Conservation (phyloP, 2,888 invertebrate genomes). For the Caenorhabditis sp. region DNA sequence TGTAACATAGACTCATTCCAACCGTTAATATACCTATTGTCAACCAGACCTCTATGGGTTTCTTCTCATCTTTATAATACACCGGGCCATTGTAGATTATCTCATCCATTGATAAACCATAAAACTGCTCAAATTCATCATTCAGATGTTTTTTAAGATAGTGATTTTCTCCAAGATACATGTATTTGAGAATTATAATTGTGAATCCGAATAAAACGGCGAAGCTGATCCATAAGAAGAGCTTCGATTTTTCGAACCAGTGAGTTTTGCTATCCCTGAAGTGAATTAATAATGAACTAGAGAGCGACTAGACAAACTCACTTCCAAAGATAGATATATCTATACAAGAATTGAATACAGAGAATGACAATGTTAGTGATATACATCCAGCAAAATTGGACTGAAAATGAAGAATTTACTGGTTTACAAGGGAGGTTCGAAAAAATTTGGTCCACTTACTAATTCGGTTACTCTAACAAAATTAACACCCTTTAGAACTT, state of each 20-base stretch:
- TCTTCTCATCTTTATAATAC: conserved; percentile 8
- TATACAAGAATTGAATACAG: conserved; percentile 29
- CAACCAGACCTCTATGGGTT: conserved; percentile 11
- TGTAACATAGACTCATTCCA: conserved; percentile 6
- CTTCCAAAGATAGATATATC: conserved; percentile 19
- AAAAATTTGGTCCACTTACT: no score
- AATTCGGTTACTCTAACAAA: no score
- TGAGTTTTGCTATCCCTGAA: background rate
- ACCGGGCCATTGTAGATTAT: conserved; percentile 29
- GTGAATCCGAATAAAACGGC: conserved; percentile 12
- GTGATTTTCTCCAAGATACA: conserved; percentile 20
- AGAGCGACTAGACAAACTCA: conserved; percentile 11
- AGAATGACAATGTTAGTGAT: conserved; percentile 23
- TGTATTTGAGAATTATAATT: conserved; percentile 24
- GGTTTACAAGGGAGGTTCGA: no score
- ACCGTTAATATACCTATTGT: conserved; percentile 11
- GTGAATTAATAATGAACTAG: conserved; percentile 3
- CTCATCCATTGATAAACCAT: conserved; percentile 28
- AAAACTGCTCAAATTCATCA: conserved; percentile 11
- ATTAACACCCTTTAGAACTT: no score
- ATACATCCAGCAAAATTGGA: conserved; percentile 35
- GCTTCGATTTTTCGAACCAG: background rate
- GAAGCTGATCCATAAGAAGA: conserved; percentile 18
- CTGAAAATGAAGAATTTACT: no score
- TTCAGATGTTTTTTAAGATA: conserved; percentile 22